Evolutionary conservation across 2,113 vertebrate species (phyloP), one percentile per base, ranked within the genome.

Genomic region (Oreochromis niloticus): DNA sequence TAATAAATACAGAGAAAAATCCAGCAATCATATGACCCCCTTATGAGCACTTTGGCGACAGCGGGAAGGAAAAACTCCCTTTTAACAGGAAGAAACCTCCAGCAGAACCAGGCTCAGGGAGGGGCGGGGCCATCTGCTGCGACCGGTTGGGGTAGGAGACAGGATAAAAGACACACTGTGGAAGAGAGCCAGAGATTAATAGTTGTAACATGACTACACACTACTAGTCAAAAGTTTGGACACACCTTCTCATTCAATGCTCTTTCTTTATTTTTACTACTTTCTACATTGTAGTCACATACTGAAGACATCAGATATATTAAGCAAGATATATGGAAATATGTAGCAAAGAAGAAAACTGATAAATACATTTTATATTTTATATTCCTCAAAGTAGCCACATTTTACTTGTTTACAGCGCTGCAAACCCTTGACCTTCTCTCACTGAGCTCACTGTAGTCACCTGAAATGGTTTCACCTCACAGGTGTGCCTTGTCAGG

Each of bases 21-120:
- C 32, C 32, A 39, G 2, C 6, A 39, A 66, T 7, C 10, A 66
- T 1, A 39, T 66, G 32, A n/a, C 19, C 10, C 32, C 19, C 34
- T 66, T 27, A 27, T 27, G 27, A 66, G 34, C 61, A 66, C 19
- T 13, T 39, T 66, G 61, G 61, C 3, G 0, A 66, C 0, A 0
- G 19, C 39, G 34, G 19, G 19, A 66, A 39, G 19, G 61, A 66
- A 66, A 66, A 66, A 66, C 34, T 39, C 34, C 61, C 1, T 0
- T 66, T 39, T 66, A 66, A 66, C 3, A 66, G 61, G 61, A 66
- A 39, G 34, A 66, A 66, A 39, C 10, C 19, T 39, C 61, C 0
- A 0, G 19, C 19, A 66, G 61, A 66, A 39, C 61, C 34, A 13
- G 34, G 0, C 10, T 36, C 8, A 36, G 34, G 34, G 34, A 36